Evolutionary conservation across 2,797 vertebrate genomes (phyloP), one percentile per base, ranked within the genome.

Genomic region (Protosalanx chinensis): DNA sequence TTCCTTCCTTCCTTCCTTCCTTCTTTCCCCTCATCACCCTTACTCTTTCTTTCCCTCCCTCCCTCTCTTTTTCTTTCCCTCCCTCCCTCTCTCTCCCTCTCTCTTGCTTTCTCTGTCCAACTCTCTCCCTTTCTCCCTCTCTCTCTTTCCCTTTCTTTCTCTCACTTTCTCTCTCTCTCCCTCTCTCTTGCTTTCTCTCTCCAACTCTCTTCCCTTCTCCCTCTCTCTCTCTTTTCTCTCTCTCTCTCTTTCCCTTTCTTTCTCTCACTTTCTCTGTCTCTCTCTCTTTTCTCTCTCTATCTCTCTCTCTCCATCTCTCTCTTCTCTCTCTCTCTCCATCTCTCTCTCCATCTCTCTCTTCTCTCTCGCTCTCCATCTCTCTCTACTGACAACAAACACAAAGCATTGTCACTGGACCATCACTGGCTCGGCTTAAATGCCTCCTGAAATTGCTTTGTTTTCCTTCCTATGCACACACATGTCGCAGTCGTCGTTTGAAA

Each of bases 361-460:
- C 29, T 29, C 30, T 35, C 51, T 12, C 23, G 30, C 35, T 27
- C 37, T 51, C 20, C 13, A n/a, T 41, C 13, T 27, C 18, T 12
- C 32, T 32, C 15, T 6, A 33, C 60, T 32, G 73, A 81, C 74
- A 77, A 76, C 76, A 76, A 80, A 81, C 80, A 71, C 71, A 67
- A 82, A 85, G 80, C 85, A 83, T 74, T 77, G 78, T 81, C 86
- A 80, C 74, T 82, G 83, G 84, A 89, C 86, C 84, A 75, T 88
- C 84, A 86, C 83, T 77, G 87, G 80, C 87, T 85, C 68, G 74
- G 76, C 85, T 89, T 86, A 91, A 89, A 89, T 83, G 82, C 84
- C 85, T 88, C 88, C 76, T 84, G 79, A 89, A 89, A 89, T 86
- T 84, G 87, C 85, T 86, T 87, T 77, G 85, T 87, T 86, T 84